Conservation (phyloP, 1,140 invertebrate genomes). For the Muscidifurax raptorellus region DNA sequence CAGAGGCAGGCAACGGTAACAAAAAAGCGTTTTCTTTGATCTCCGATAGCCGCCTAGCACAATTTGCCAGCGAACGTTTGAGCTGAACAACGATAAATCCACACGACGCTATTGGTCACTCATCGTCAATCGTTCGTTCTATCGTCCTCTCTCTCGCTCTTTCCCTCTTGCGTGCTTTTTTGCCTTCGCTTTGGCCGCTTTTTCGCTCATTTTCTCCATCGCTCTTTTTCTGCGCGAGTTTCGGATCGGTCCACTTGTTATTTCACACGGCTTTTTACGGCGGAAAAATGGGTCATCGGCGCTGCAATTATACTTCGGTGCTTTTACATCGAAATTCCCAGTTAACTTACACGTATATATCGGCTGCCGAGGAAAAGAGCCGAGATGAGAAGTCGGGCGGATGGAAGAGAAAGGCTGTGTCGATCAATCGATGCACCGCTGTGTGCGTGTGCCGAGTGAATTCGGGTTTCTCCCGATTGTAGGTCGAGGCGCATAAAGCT, state of each 20-base stretch:
- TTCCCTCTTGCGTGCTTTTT: background rate
- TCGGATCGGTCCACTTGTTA: too few species aligned
- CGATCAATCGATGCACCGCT: conserved; percentile 10
- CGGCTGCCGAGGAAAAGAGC: background rate
- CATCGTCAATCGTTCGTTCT: background rate
- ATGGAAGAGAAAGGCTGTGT: background rate
- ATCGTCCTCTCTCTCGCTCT: background rate
- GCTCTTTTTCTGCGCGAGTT: background rate
- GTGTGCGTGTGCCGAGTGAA: conserved; percentile 10
- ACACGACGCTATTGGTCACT: background rate
- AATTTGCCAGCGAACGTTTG: conserved; percentile 26
- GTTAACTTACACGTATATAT: background rate
- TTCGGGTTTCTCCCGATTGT: background rate
- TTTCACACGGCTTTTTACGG: background rate
- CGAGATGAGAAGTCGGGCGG: background rate
- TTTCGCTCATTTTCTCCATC: background rate
- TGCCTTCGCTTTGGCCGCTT: background rate
- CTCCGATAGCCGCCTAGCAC: background rate
- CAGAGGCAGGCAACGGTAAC: background rate
- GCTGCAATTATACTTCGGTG: too few species aligned
- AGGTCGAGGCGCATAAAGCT: conserved; percentile 14
- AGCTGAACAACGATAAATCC: conserved; percentile 12
- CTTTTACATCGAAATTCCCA: background rate
- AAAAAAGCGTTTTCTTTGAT: conserved; percentile 22
- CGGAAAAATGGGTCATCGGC: background rate